Percentiles rank a stretch among this genome's conserved stretches.
These are phyloP conservation scores for Drosophila tani DNA, from an alignment of 1,140 invertebrate genomes.

Conservation along the genomic window DNA sequence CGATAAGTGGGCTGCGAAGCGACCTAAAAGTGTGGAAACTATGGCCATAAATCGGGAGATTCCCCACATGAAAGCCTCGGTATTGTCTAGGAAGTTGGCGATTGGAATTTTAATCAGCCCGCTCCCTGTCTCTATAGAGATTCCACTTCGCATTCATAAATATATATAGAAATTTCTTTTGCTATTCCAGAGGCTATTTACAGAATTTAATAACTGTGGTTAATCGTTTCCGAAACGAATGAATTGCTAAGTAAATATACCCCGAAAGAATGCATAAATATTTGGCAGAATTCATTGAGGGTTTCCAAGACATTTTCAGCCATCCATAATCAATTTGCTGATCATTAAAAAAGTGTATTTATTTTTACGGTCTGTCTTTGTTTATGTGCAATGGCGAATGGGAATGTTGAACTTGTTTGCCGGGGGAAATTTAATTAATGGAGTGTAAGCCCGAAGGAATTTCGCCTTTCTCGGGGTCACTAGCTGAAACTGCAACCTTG, in stretches of 20 bases:
- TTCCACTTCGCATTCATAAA: neutral
- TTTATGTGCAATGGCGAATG: conserved; percentile 32
- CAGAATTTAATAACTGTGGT: conserved; percentile 42
- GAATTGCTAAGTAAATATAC: conserved; percentile 20
- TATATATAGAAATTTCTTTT: conserved; percentile 19
- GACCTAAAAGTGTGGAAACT: conserved; percentile 25
- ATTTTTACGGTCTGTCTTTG: conserved; percentile 36
- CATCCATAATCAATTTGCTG: conserved; percentile 29
- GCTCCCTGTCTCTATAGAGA: neutral
- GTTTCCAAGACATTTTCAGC: conserved; percentile 17
- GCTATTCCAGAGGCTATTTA: conserved; percentile 19
- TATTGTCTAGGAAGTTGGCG: conserved; percentile 40
- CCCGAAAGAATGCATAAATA: conserved; percentile 47
- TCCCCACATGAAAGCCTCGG: conserved; percentile 12
- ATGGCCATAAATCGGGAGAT: conserved; percentile 34
- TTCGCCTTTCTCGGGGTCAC: conserved; percentile 14
- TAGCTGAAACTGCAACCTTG: conserved; percentile 36
- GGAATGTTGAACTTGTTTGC: conserved; percentile 36
- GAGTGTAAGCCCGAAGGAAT: conserved; percentile 21
- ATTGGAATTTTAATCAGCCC: conserved; percentile 34
- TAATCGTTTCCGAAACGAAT: conserved; percentile 38
- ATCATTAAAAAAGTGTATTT: conserved; percentile 50
- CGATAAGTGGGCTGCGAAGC: conserved; percentile 14
- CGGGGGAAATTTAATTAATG: conserved; percentile 23
- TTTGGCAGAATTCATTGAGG: conserved; percentile 32